Evolutionary conservation across 2,113 vertebrate species (phyloP), one percentile per base, ranked within the genome.

Genomic region (Pavo muticus): DNA sequence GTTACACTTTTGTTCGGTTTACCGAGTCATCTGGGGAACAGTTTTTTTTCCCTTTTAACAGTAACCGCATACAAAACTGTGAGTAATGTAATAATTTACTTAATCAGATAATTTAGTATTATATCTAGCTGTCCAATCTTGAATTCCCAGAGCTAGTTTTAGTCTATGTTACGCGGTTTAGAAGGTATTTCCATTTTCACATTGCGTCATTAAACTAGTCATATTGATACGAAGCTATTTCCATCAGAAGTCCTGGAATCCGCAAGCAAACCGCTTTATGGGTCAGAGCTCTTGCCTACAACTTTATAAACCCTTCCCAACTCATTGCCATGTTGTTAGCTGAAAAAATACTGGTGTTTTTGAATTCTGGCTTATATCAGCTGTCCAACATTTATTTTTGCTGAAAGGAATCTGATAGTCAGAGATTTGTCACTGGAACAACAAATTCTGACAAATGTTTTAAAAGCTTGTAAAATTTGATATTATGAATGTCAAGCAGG

Each of bases 401-500:
- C 80, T 95, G 90, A 86, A 90, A 69, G 69, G 14, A 42, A 60
- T 94, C 42, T 39, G 59, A 3, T 52, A 45, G 42, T 52, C 88
- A 68, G 73, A 39, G 35, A 71, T 78, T 63, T 4, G 1, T 88
- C 86, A 71, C 47, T 78, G 37, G 40, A 90, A 60, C 57, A 88
- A 45, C 1, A 2, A 84, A 75, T 84, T 75, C 47, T 65, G 42
- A 75, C 68, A 88, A 86, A 60, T 59, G 25, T 93, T 94, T 91
- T 39, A 91, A 88, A 92, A 83, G 64, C 68, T 71, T 93, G 76
- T 94, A 91, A 94, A 86, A 30, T 56, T 64, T 83, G 78, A 21
- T 63, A 69, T 83, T 79, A 77, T 50, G 57, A 84, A 47, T 80
- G 87, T 89, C 91, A 94, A n/a, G 37, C 12, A 72, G 37, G 18